Base-by-base conservation (phyloP, 2,113 vertebrate species). In the Apteryx owenii region DNA sequence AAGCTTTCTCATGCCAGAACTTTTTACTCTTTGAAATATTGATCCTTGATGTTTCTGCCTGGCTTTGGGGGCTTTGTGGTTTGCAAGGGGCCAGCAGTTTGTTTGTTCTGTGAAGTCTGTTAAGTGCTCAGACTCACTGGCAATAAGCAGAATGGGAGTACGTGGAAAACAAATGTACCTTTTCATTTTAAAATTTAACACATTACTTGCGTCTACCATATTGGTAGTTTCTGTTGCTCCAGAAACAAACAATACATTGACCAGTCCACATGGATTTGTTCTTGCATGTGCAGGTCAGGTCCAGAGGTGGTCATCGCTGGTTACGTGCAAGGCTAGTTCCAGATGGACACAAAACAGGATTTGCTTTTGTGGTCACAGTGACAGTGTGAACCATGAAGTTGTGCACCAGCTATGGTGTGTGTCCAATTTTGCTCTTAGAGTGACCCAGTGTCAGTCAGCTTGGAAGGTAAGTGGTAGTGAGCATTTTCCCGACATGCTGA, bases 401-500 rank as follows among this genome's bases (percentile, higher is more conserved):
- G 31, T 87, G 36, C 56, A 71, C 81, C 87, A 60, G 46, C 60
- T 50, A 18, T 0, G 1, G 17, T 15, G 5, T 54, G 11, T 54
- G n/a, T 11, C 81, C 73, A 29, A n/a, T 50, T 86, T n/a, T 66
- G 50, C 77, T 46, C 84, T 75, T 54, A 54, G 7, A 78, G 73
- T 69, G 79, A 44, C 50, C 78, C 19, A 36, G 50, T 40, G 36
- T 21, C 12, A 9, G 50, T 10, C 12, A 7, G 19, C 78, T 71
- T 54, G 77, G 75, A 68, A 91, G 70, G 73, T 81, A 65, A 60
- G 84, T 51, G 64, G 42, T 14, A 64, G 51, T 50, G 25, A 78
- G 38, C 29, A 18, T 50, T 9, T 7, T 58, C 20, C 31, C 12
- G 44, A 1, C 28, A 16, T n/a, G 17, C 10, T 4, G 1, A 0